These are phyloP conservation scores for Coilia nasus DNA, from an alignment of 2,797 vertebrate species.

Conservation along the genomic window DNA sequence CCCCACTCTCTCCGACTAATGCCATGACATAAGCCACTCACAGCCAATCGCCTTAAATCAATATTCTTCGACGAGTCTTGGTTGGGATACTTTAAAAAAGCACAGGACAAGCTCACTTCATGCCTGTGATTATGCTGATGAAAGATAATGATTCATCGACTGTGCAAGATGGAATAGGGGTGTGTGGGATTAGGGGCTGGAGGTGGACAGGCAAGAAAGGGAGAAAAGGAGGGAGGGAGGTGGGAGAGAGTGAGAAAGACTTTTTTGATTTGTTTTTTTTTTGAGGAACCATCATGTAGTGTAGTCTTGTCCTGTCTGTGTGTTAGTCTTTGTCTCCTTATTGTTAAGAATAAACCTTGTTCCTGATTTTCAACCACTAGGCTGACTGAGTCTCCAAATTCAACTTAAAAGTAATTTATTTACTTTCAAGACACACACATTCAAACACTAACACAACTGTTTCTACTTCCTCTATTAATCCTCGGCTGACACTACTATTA, in stretches of 20 bases:
- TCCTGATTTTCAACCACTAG: no score
- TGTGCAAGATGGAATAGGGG: neutral
- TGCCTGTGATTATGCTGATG: constrained; percentile 1
- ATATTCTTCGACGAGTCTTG: constrained; percentile 42
- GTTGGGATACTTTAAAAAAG: constrained; percentile 23
- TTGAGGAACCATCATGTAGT: no score
- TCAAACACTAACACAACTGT: neutral
- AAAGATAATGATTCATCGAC: constrained; percentile 9
- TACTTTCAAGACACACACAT: neutral
- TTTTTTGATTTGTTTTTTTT: no score
- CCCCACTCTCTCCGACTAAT: constrained; percentile 45
- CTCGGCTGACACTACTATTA: neutral
- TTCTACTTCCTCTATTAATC: neutral
- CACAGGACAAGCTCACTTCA: constrained; percentile 21
- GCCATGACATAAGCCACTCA: constrained; percentile 47
- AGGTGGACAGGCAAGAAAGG: neutral
- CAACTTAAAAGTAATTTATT: no score
- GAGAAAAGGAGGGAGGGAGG: neutral
- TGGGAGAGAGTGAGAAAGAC: neutral
- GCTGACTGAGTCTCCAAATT: no score
- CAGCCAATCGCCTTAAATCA: constrained; percentile 55
- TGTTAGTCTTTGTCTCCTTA: no score
- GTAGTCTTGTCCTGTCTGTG: no score
- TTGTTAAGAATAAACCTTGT: no score
- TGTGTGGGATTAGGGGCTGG: neutral